Base-by-base conservation (phyloP, 2,888 invertebrate genomes). In the Pterostichus niger region DNA sequence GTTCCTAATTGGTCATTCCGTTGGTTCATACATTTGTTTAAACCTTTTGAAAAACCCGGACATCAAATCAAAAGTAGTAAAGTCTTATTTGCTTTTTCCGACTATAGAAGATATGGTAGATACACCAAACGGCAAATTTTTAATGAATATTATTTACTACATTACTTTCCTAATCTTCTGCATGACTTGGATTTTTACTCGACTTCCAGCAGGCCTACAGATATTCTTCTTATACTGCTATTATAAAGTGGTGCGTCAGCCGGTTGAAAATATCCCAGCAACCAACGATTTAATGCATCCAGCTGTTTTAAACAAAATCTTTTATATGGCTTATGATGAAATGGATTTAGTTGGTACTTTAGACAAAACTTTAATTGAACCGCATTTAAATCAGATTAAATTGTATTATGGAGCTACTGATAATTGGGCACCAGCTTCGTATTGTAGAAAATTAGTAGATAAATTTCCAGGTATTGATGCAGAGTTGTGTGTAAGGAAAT, bases 1-100 rank as follows among this genome's bases (percentile, higher is more conserved):
- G 54, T 95, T 97, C 89, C 90, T 98, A 52, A 92, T 98, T 86
- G 97, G 96, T 1, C 98, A 98, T 91, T 98, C 98, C 0, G 96
- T 98, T 87, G 98, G 98, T 3, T 93, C 95, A 78, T 97, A 97
- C 93, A 94, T 97, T 87, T 92, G 94, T 84, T 88, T 97, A 82
- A 94, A 97, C 87, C 88, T 97, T 73, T 87, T 96, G 35, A 92
- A 94, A 85, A 90, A 93, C 84, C 90, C 92, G 5, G 88, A 90
- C 40, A 89, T 95, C 86, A 89, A 91, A 86, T 86, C 90, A 35
- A 91, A 91, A 86, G 88, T 95, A 46, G 89, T 91, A n/a, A 93
- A 94, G 85, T 91, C 93, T 84, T 95, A 95, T 89, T 90, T 97
- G 85, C 89, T 98, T 2, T 98, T 97, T 90, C 98, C 98, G 0